Base-by-base conservation (phyloP, 2,797 vertebrate genomes). In the Pipistrellus kuhlii region DNA sequence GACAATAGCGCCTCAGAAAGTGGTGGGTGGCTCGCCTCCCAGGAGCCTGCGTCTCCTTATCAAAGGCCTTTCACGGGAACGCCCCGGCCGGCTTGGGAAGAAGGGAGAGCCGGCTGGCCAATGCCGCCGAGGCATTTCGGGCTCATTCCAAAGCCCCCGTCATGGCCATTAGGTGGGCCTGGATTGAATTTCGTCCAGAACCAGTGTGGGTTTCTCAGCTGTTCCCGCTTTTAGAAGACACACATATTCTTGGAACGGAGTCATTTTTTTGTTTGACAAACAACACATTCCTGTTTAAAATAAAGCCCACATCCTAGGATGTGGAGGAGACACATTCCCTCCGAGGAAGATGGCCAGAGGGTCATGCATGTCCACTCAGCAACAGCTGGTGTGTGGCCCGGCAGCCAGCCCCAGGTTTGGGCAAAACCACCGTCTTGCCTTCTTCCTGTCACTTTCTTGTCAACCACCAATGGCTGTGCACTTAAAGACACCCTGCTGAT, bases 11-110 rank as follows among this genome's bases (percentile, higher is more conserved):
- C 90, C 96, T 96, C 94, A 97, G 96, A 98, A 97, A 98, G 96
- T 97, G 94, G 97, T 98, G 97, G 97, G 97, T 98, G 97, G 97
- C 95, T 93, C 64, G 97, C 96, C 96, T 94, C 95, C 88, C 87
- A 94, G 90, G 96, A 97, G 94, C 94, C 96, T 97, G 96, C 94
- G 96, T 96, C 95, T 97, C 92, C 97, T 96, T 97, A 97, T 96
- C 95, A 97, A 97, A 96, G 90, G 84, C 96, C 69, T 94, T 98
- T 95, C 96, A 97, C 69, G 44, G 53, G 92, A 86, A 66, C 30
- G 92, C 95, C 87, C 93, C 25, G 5, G 95, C 93, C 59, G 1
- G 62, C 94, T 97, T 92, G 71, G 78, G 62, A 95, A 96, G 95
- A 94, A 97, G 96, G 96, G n/a, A 77, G 95, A 96, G 96, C 48